Conservation (phyloP, 2,888 invertebrate genomes). For the Chouioia cunea region DNA sequence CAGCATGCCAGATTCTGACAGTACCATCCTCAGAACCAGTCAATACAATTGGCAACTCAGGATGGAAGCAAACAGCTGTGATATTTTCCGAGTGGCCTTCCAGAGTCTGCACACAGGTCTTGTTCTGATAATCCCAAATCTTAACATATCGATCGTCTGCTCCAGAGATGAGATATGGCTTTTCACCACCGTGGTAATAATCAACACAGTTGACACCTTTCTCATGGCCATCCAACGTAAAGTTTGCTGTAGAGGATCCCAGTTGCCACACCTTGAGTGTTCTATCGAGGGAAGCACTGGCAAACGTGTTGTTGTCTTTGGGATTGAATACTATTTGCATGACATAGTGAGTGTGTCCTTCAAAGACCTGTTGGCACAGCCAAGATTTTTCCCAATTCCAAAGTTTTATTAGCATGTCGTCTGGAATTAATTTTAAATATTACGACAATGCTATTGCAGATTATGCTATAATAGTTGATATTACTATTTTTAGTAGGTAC, state of each 20-base stretch:
- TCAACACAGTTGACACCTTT: slow-evolving; percentile 99
- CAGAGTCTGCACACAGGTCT: slow-evolving; percentile 98
- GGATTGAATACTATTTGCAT: slow-evolving; percentile 99
- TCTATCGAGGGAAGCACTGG: slow-evolving; percentile 97
- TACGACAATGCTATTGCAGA: not conserved
- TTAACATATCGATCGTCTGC: slow-evolving; percentile 98
- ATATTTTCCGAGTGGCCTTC: slow-evolving; percentile 98
- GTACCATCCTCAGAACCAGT: slow-evolving; percentile 99
- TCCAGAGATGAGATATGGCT: slow-evolving; percentile 98
- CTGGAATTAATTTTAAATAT: slow-evolving; percentile 69
- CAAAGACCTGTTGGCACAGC: slow-evolving; percentile 98
- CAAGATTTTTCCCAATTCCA: slow-evolving; percentile 99
- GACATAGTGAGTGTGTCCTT: slow-evolving; percentile 99
- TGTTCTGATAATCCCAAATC: slow-evolving; percentile 99
- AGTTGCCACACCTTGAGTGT: slow-evolving; percentile 99
- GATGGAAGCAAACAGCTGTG: slow-evolving; percentile 96
- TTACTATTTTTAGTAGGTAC: not conserved
- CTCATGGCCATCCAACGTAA: slow-evolving; percentile 97
- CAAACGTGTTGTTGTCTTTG: slow-evolving; percentile 99
- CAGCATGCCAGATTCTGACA: slow-evolving; percentile 98
- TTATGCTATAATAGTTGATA: not conserved
- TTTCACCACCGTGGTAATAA: slow-evolving; percentile 99
- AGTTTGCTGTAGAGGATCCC: slow-evolving; percentile 96
- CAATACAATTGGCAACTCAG: slow-evolving; percentile 95
- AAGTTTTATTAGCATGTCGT: slow-evolving; percentile 97